Evolutionary conservation across 2,888 invertebrate species (phyloP).

Genomic region (Notodonta dromedarius): DNA sequence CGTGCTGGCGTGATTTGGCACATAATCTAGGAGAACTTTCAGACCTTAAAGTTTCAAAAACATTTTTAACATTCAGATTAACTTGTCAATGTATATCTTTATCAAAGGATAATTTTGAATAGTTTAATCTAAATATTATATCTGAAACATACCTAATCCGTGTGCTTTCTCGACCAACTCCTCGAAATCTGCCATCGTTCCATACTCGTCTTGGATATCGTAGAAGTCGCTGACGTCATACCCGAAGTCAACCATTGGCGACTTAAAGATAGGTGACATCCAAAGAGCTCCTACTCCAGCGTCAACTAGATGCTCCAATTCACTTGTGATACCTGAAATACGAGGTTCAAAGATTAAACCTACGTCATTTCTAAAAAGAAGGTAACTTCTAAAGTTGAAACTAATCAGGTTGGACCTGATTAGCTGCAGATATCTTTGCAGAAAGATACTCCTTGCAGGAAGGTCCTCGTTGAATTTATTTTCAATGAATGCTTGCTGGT

Average conservation of each 20-base stretch:
- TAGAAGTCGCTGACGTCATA: slow-evolving; percentile 92
- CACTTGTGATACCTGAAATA: slow-evolving; percentile 74
- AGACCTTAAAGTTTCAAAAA: slow-evolving; percentile 41
- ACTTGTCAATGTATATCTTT: neutral
- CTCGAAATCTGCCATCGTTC: slow-evolving; percentile 87
- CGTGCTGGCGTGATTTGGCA: slow-evolving; percentile 87
- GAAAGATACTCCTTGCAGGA: too few species aligned
- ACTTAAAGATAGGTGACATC: slow-evolving; percentile 91
- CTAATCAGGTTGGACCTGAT: neutral
- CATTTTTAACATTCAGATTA: neutral
- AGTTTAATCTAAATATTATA: neutral
- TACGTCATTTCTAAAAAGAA: too few species aligned
- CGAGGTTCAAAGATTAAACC: neutral
- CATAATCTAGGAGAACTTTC: slow-evolving; percentile 85
- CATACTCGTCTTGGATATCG: slow-evolving; percentile 87
- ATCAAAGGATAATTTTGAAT: neutral
- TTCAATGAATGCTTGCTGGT: too few species aligned
- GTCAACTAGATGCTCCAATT: slow-evolving; percentile 85
- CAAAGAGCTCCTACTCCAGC: slow-evolving; percentile 89
- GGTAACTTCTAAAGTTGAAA: too few species aligned
- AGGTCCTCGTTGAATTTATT: too few species aligned
- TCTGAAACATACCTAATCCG: slow-evolving; percentile 59
- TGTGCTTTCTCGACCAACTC: slow-evolving; percentile 80
- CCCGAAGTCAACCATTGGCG: slow-evolving; percentile 92
- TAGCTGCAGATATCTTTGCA: too few species aligned